Base-by-base conservation (phyloP, 2,888 invertebrate species). In the Hyposoter dolosus region DNA sequence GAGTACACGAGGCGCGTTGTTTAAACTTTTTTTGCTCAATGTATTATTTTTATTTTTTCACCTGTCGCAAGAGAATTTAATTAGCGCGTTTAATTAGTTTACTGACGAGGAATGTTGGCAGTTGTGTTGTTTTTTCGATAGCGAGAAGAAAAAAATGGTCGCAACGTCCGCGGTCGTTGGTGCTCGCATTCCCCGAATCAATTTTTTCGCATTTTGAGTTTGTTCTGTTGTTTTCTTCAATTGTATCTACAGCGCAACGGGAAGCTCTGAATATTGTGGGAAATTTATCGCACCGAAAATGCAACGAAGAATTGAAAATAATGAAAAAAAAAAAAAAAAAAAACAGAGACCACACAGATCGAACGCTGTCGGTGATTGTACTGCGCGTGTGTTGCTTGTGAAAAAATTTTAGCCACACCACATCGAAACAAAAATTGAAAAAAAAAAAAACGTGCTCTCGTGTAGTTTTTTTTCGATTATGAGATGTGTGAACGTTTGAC, bases 361-460 rank as follows among this genome's bases (percentile, higher is more conserved):
- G 85, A 82, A 83, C 81, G 82, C 80, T 76, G 83, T 84, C 85
- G 83, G 81, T 83, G 65, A 79, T 84, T 76, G 47, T 56, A 69
- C 23, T 80, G 72, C 53, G 45, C 63, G 71, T 74, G 72, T 72
- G 88, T 91, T 91, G 93, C 93, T 90, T 91, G 88, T 91, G 90
- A 90, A 91, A 91, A 91, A 90, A 80, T 90, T 90, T 90, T 93
- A 93, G 94, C 93, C 92, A 94, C 93, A 93, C 93, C 93, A 94
- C 93, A 94, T 93, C 90, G 92, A 93, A 91, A 91, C 91, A 45
- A 72, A 71, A 47, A 12, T 93, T 90, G 3, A 72, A 45, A 19
- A 17, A 35, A 47, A 71, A 60, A 93, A 88, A 89, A 90, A 90
- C 89, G 93, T 93, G 93, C 93, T 92, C 79, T 87, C 84, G 89